Base-by-base conservation (phyloP, 2,113 vertebrate species). In the Oncorhynchus clarkii region DNA sequence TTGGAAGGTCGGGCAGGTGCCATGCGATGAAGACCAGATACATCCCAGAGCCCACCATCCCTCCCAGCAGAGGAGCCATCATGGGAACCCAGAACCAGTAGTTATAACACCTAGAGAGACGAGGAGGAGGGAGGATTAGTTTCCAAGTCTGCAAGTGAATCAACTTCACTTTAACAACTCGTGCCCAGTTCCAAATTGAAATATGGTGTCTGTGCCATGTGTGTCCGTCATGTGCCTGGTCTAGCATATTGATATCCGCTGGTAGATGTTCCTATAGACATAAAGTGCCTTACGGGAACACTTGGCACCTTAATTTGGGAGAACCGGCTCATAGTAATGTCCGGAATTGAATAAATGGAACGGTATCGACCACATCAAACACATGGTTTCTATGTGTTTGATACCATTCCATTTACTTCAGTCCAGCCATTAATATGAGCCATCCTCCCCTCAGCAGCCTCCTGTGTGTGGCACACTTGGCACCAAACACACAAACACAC, bases 71-170 rank as follows among this genome's bases (percentile, higher is more conserved):
- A 3, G 93, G 93, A 13, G 91, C 93, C 68, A 93, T 83, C 60
- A 94, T 1, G 0, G 93, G 93, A 0, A 94, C 90, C 93, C 92
- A 94, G 85, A 94, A 94, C 90, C 92, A 94, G 85, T 94, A 93
- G 80, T 90, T 86, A 80, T 87, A 91, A 75, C 91, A 92, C 82
- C 92, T 93, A 84, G 22, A 78, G 59, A 68, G 13, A 11, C 27
- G 8, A 26, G 64, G 27, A 27, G 13, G 11, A 66, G 64, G 26
- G 65, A 67, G 65, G 27, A 4, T 26, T 22, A 0, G 67, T 59
- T 26, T 2, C 67, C 60, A 48, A 39, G 8, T 24, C 51, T 48
- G 59, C 66, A 70, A 39, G 66, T 11, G 22, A 57, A 24, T 22
- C n/a, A 64, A 24, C 22, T n/a, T 8, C 22, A 64, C 20, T n/a